A percentile compares a stretch with the other conserved stretches of the same genome.
These are phyloP conservation scores for Prinia subflava DNA, from an alignment of 2,113 vertebrate species.

Conservation along the genomic window DNA sequence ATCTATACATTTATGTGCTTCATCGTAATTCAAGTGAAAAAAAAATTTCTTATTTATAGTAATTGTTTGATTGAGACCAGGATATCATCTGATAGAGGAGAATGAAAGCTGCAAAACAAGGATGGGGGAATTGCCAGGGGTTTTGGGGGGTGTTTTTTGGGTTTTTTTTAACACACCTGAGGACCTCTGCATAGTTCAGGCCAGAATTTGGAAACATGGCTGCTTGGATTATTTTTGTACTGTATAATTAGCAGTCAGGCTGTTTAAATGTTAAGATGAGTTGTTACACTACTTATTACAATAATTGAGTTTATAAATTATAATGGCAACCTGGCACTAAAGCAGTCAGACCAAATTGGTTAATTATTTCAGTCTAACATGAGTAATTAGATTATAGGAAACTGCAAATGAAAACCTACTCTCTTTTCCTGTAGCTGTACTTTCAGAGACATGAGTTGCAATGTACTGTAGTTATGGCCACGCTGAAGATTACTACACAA, in stretches of 20 bases:
- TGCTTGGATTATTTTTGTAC: background rate
- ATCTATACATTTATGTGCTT: background rate
- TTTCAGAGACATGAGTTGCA: conserved; percentile 28
- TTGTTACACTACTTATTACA: conserved; percentile 10
- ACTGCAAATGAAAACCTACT: conserved; percentile 34
- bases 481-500: conserved; percentile 22
- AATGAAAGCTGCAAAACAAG: background rate
- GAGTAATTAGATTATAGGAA: conserved; percentile 52
- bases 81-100: background rate
- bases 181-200: background rate
- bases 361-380: conserved; percentile 21
- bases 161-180: background rate
- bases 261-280: background rate
- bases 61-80: background rate
- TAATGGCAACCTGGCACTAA: background rate
- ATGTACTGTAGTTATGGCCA: conserved; percentile 6
- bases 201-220: background rate
- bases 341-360: conserved; percentile 10
- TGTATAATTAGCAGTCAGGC: background rate
- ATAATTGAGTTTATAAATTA: conserved; percentile 18
- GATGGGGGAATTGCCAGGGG: background rate
- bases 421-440: conserved; percentile 15
- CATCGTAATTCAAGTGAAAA: background rate
- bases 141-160: background rate
- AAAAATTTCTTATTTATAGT: background rate